phyloP scores from a whole-genome alignment of 2,888 invertebrate genomes.

The Orgyia antiqua region DNA sequence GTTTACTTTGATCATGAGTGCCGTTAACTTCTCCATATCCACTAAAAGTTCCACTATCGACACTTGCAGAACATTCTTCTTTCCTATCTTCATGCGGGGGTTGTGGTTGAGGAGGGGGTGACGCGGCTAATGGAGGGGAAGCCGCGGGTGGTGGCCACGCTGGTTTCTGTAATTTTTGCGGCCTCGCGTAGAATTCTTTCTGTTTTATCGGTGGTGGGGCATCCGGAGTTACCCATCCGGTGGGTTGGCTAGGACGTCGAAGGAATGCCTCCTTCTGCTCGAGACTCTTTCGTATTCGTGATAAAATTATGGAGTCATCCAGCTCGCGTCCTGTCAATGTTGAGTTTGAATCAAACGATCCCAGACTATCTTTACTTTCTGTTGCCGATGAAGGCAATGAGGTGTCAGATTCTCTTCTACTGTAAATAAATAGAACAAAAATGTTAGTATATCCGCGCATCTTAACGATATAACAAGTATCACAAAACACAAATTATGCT shows the following conservation, averaged over 20 bases:
- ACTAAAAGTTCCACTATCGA: constrained; percentile 67
- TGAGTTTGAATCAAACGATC: constrained; percentile 83
- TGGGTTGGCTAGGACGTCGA: constrained; percentile 83
- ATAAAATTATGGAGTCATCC: constrained; percentile 85
- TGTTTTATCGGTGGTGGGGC: constrained; percentile 76
- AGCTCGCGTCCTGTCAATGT: constrained; percentile 82
- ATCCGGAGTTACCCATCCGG: constrained; percentile 76
- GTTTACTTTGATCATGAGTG: constrained; percentile 52
- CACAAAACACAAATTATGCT: no score
- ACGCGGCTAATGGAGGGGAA: constrained; percentile 71
- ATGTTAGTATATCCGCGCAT: no score
- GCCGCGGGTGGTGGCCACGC: constrained; percentile 82
- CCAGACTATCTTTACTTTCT: constrained; percentile 83
- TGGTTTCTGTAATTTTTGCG: constrained; percentile 85
- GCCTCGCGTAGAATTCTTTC: constrained; percentile 87
- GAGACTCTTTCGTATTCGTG: constrained; percentile 88
- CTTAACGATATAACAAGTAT: no score
- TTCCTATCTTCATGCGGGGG: constrained; percentile 43
- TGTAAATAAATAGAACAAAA: constrained; percentile 27
- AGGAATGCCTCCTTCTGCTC: constrained; percentile 95
- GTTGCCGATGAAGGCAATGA: constrained; percentile 81
- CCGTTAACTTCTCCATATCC: constrained; percentile 69
- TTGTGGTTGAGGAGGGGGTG: constrained; percentile 76
- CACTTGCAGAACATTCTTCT: constrained; percentile 68
- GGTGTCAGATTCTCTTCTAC: constrained; percentile 79